phyloP scores from a whole-genome alignment of 2,888 invertebrate genomes.

The Chaetogeoica ovagalla region DNA sequence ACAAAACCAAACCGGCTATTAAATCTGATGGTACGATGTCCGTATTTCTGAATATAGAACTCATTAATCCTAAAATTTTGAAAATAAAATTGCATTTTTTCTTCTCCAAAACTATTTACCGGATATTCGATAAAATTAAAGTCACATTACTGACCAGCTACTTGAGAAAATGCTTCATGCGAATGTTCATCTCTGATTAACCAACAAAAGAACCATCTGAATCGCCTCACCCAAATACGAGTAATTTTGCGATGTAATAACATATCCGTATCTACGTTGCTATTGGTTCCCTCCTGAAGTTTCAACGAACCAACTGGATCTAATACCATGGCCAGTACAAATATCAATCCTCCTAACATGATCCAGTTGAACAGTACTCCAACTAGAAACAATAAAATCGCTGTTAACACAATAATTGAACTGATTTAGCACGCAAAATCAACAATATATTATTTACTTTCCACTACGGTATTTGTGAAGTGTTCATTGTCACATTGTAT shows the following conservation, averaged over 20 bases:
- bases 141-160: constrained; percentile 67
- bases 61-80: constrained; percentile 67
- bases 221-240: constrained; percentile 73
- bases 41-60: constrained; percentile 78
- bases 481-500: constrained; percentile 71
- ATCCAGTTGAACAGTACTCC: constrained; percentile 82
- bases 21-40: constrained; percentile 88
- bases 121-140: not conserved
- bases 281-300: constrained; percentile 64
- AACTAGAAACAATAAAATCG: constrained; percentile 61
- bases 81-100: not conserved
- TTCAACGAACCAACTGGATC: constrained; percentile 76
- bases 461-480: constrained; percentile 73
- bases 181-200: constrained; percentile 74
- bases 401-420: not conserved
- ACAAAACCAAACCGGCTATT: constrained; percentile 82
- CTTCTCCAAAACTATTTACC: constrained; percentile 39
- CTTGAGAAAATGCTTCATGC: constrained; percentile 77
- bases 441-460: constrained; percentile 64
- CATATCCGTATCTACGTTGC: constrained; percentile 65
- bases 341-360: constrained; percentile 71
- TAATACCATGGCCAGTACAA: constrained; percentile 78
- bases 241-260: constrained; percentile 72
- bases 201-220: constrained; percentile 74
- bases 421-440: not conserved